phyloP scores from a whole-genome alignment of 2,113 vertebrate species.

The Halcyon malimbica region DNA sequence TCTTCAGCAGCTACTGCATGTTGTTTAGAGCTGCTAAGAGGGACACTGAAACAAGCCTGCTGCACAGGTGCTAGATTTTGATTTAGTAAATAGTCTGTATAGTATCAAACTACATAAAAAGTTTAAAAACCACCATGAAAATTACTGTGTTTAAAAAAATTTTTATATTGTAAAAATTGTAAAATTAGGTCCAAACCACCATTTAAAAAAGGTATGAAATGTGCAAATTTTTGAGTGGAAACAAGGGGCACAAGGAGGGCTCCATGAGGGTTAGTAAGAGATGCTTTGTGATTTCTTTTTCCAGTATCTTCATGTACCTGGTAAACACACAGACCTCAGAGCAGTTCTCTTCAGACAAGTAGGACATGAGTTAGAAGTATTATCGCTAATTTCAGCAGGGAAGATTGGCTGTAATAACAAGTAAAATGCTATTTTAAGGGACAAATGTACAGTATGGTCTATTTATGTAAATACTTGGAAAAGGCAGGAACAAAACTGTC shows the following conservation, averaged over 20 bases:
- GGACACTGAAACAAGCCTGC: slow-evolving; percentile 35
- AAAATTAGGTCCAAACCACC: slow-evolving; percentile 54
- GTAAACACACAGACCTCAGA: background rate
- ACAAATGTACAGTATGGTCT: slow-evolving; percentile 33
- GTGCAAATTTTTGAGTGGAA: slow-evolving; percentile 45
- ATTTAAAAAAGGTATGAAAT: slow-evolving; percentile 61
- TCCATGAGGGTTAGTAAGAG: background rate
- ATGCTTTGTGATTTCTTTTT: slow-evolving; percentile 41
- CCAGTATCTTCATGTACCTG: background rate
- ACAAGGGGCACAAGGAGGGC: slow-evolving; percentile 39
- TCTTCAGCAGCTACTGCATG: background rate
- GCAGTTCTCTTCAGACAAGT: slow-evolving; percentile 18
- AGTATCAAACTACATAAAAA: slow-evolving; percentile 75
- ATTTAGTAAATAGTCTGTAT: slow-evolving; percentile 61
- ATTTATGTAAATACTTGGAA: slow-evolving; percentile 52
- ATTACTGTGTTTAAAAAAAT: slow-evolving; percentile 36
- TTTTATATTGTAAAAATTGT: slow-evolving; percentile 52
- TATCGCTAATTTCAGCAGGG: background rate
- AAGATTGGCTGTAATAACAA: background rate
- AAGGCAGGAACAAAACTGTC: slow-evolving; percentile 10
- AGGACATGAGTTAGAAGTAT: slow-evolving; percentile 15
- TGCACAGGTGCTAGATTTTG: slow-evolving; percentile 8
- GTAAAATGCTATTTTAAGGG: slow-evolving; percentile 43
- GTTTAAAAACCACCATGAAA: slow-evolving; percentile 71
- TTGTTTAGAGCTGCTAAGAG: background rate